Evolutionary conservation across 2,888 invertebrate species (phyloP).

Genomic region (Zygothrica quintamaculata): DNA sequence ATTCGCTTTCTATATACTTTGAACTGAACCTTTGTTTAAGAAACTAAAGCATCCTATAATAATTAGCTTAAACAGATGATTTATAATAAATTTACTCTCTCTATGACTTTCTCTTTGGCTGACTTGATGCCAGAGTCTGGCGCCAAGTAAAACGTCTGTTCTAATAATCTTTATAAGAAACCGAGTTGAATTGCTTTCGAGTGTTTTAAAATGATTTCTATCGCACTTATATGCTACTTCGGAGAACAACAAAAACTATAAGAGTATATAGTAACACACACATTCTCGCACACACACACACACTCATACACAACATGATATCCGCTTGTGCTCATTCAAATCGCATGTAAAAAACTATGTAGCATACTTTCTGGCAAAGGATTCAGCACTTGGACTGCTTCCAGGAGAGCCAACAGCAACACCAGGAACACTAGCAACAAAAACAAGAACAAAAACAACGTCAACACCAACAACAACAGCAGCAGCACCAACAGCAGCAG

Average conservation of each 20-base stretch:
- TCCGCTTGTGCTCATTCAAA: constrained; percentile 76
- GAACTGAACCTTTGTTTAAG: neutral
- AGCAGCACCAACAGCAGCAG: constrained; percentile 27
- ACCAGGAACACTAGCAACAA: constrained; percentile 26
- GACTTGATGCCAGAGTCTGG: constrained; percentile 48
- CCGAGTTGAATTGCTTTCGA: constrained; percentile 55
- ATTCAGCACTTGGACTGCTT: constrained; percentile 63
- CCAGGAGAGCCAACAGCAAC: constrained; percentile 48
- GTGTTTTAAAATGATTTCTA: constrained; percentile 75
- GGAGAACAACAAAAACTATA: constrained; percentile 33
- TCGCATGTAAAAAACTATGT: constrained; percentile 71
- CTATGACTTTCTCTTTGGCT: constrained; percentile 6
- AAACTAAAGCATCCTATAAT: neutral
- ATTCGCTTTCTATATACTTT: neutral
- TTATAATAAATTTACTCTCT: constrained; percentile 29
- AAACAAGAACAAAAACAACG: too few relatives aligned
- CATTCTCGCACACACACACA: constrained; percentile 27
- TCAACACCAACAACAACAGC: too few relatives aligned
- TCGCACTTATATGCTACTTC: constrained; percentile 65
- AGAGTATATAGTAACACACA: too few relatives aligned
- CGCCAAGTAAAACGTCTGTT: constrained; percentile 62
- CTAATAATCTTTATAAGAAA: constrained; percentile 51
- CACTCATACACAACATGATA: constrained; percentile 48
- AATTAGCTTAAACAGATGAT: constrained; percentile 32
- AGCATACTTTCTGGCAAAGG: constrained; percentile 55